Conservation (phyloP, 2,888 invertebrate genomes). For the Scaptomyza polygonia region DNA sequence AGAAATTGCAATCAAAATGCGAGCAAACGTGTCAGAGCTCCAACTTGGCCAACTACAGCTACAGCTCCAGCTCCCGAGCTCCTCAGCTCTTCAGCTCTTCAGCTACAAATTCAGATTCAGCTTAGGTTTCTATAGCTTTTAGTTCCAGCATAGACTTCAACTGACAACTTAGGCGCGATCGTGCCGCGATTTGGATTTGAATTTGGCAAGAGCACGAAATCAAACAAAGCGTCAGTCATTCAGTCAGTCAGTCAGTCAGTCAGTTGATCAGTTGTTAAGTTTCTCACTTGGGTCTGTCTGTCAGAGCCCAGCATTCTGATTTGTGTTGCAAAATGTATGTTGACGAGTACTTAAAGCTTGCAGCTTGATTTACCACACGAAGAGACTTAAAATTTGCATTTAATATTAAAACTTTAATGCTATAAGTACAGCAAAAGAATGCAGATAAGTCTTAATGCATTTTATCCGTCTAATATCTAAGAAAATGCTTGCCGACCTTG, state of each 20-base stretch:
- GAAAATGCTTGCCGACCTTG: neutral
- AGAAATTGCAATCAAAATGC: constrained; percentile 81
- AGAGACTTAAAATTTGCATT: constrained; percentile 28
- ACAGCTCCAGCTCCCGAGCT: constrained; percentile 15
- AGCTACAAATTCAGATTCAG: constrained; percentile 21
- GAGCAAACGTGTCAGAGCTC: constrained; percentile 79
- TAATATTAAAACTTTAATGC: constrained; percentile 6
- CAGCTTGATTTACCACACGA: constrained; percentile 16
- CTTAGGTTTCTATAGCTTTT: constrained; percentile 27
- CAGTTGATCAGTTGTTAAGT: constrained; percentile 18
- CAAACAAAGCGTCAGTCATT: constrained; percentile 19
- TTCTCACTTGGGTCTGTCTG: constrained; percentile 17
- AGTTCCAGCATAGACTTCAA: constrained; percentile 24
- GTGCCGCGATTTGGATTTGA: constrained; percentile 77
- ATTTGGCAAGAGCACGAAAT: constrained; percentile 76
- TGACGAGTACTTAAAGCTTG: constrained; percentile 14
- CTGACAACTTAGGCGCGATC: constrained; percentile 51
- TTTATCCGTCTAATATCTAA: neutral
- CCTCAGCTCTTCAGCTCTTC: constrained; percentile 20
- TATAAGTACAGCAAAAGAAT: neutral
- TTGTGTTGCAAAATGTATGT: constrained; percentile 38
- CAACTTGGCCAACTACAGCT: constrained; percentile 57
- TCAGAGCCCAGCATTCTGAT: constrained; percentile 32
- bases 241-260: constrained; percentile 11
- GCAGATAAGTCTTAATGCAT: neutral